These are phyloP conservation scores for Philopedon plagiatum DNA, from an alignment of 2,888 invertebrate species.

Conservation along the genomic window DNA sequence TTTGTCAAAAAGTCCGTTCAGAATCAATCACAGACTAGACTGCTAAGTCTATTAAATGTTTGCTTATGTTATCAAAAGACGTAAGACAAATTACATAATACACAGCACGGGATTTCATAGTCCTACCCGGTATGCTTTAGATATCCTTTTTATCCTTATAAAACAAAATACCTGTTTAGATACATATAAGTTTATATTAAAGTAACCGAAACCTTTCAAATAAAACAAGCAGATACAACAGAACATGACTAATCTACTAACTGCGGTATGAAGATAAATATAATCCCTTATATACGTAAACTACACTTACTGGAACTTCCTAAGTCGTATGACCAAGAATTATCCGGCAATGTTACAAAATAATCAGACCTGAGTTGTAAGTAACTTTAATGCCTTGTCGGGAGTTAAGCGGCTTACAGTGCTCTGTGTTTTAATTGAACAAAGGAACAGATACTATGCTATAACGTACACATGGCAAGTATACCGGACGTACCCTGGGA, in stretches of 20 bases:
- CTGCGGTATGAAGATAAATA: conserved; percentile 25
- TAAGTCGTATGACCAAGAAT: conserved; percentile 33
- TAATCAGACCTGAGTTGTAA: conserved; percentile 29
- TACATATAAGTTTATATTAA: no score
- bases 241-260: conserved; percentile 24
- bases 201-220: neutral
- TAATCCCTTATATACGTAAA: conserved; percentile 19
- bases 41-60: no score
- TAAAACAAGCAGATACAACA: neutral
- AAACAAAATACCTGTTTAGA: no score
- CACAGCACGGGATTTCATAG: no score
- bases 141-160: no score
- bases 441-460: neutral
- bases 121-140: no score
- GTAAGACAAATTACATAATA: no score
- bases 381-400: conserved; percentile 28
- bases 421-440: conserved; percentile 13
- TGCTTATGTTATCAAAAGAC: no score
- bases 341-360: conserved; percentile 27
- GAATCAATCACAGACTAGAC: no score
- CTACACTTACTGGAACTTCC: conserved; percentile 15
- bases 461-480: no score
- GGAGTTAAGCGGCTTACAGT: conserved; percentile 18
- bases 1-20: no score
- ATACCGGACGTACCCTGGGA: no score